A percentile compares a stretch with the other conserved stretches of the same genome.
These are phyloP conservation scores for Drosophila niveifrons DNA, from an alignment of 2,888 invertebrate genomes.

Conservation along the genomic window DNA sequence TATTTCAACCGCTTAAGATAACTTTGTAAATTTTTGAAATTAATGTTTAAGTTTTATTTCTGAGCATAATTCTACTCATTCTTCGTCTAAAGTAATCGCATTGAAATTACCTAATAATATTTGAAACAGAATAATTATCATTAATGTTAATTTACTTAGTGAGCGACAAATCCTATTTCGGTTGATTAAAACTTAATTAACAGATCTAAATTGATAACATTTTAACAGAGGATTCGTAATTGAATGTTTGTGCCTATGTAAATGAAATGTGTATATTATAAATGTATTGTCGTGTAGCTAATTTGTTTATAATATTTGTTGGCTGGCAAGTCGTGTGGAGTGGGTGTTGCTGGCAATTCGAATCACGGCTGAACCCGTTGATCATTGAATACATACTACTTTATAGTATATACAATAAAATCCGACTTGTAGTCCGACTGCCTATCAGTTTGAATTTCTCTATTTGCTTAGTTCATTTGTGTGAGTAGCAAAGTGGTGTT, in stretches of 20 bases:
- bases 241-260: slow-evolving; percentile 1
- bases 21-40: no score
- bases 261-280: slow-evolving; percentile 31
- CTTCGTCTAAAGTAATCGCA: no score
- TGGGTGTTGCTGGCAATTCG: slow-evolving; percentile 38
- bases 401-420: slow-evolving; percentile 32
- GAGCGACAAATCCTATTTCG: neutral
- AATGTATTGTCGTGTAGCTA: slow-evolving; percentile 37
- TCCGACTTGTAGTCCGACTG: slow-evolving; percentile 46
- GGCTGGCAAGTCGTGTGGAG: slow-evolving; percentile 12
- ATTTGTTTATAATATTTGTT: slow-evolving; percentile 42
- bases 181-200: slow-evolving; percentile 9
- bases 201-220: slow-evolving; percentile 21
- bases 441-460: slow-evolving; percentile 31
- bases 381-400: slow-evolving; percentile 32
- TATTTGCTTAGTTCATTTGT: slow-evolving; percentile 57
- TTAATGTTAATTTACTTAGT: neutral
- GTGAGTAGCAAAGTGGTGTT: slow-evolving; percentile 61
- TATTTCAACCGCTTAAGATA: no score
- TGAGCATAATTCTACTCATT: no score
- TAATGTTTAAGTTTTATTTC: no score
- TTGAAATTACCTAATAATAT: neutral
- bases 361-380: slow-evolving; percentile 17
- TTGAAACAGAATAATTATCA: slow-evolving; percentile 4
- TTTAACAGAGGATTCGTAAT: slow-evolving; percentile 1